Percentiles rank a stretch among this genome's conserved stretches.
These are phyloP conservation scores for Caenorhabditis tropicalis DNA, from an alignment of 1,140 invertebrate species.

Conservation along the genomic window DNA sequence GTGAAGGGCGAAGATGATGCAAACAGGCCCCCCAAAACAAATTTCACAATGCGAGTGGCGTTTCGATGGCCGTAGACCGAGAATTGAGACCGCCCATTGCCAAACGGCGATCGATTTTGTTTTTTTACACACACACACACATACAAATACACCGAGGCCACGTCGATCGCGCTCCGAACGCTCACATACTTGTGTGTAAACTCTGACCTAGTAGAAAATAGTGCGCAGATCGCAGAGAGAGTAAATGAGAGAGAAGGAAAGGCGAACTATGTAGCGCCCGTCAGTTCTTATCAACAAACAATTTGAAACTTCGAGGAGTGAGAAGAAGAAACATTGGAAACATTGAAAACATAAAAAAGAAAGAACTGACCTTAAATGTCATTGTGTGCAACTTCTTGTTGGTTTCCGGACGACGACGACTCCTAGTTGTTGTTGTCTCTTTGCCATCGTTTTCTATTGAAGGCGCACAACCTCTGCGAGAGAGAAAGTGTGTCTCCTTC, in stretches of 20 bases:
- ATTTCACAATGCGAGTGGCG: conserved; percentile 31
- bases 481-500: not conserved
- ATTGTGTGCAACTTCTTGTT: not conserved
- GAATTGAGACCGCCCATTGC: not conserved
- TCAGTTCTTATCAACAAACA: conserved; percentile 4
- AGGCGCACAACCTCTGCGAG: not conserved
- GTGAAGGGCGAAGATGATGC: conserved; percentile 28
- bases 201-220: conserved; percentile 36
- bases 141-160: not conserved
- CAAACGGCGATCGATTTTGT: conserved; percentile 26
- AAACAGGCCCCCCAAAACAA: conserved; percentile 27
- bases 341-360: not conserved
- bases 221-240: not conserved
- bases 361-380: not conserved
- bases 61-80: conserved; percentile 26
- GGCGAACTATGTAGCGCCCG: not conserved
- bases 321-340: not conserved
- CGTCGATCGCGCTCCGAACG: not conserved
- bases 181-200: conserved; percentile 19
- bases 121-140: conserved; percentile 27
- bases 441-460: not conserved
- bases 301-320: not conserved
- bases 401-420: not conserved
- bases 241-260: not conserved
- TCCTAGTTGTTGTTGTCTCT: not conserved